These are phyloP conservation scores for Cygnus atratus DNA, from an alignment of 2,113 vertebrate species.

Conservation along the genomic window DNA sequence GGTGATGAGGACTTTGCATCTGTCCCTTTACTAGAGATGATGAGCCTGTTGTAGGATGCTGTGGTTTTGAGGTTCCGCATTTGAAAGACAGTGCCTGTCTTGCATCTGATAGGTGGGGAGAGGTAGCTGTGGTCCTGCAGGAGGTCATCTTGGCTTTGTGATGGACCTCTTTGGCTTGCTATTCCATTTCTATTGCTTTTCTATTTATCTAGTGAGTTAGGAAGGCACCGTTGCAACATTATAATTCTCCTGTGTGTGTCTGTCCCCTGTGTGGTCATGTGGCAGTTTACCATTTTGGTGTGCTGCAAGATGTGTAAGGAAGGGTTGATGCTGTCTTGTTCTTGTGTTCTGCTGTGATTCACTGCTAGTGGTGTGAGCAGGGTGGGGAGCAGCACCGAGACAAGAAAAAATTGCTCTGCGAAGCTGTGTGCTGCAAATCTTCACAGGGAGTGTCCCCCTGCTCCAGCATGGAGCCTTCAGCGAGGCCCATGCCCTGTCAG, in stretches of 20 bases:
- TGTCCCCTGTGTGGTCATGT: neutral
- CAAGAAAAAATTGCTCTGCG: neutral
- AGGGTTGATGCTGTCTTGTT: neutral
- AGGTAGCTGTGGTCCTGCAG: rapidly evolving
- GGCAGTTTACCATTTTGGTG: neutral
- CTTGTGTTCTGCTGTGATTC: neutral
- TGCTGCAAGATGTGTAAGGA: neutral
- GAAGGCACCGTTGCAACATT: neutral
- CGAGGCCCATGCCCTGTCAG: neutral
- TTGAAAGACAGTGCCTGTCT: neutral
- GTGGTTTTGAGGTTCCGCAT: neutral
- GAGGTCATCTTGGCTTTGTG: neutral
- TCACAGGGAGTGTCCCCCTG: neutral
- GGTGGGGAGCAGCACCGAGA: neutral
- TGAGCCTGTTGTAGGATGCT: neutral
- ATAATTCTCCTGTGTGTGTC: neutral
- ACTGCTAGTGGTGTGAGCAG: rapidly evolving
- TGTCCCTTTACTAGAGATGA: neutral
- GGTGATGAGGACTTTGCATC: neutral
- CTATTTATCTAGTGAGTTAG: neutral
- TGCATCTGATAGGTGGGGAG: neutral
- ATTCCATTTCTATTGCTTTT: neutral
- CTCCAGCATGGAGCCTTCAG: neutral
- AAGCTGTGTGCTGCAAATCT: neutral
- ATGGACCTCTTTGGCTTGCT: neutral